Evolutionary conservation across 1,140 invertebrate genomes (phyloP).

Genomic region (Amyelois transitella): DNA sequence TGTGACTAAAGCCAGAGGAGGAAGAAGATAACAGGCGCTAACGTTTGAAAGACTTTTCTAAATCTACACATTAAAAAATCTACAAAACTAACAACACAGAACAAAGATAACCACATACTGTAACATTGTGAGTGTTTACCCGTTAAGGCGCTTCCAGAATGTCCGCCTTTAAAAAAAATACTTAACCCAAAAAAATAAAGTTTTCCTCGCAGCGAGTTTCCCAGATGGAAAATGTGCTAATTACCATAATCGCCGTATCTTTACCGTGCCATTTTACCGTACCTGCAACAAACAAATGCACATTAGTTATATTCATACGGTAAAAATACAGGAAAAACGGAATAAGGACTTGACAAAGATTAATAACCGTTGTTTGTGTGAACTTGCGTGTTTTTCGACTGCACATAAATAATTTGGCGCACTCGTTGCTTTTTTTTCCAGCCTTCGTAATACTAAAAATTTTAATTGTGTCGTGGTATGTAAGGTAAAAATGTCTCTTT

Average conservation of each 20-base stretch:
- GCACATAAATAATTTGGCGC: neutral
- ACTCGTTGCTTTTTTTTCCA: neutral
- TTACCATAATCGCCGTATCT: neutral
- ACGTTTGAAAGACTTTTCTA: too few species aligned
- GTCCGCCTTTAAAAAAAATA: neutral
- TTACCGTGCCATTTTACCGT: neutral
- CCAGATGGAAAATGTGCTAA: neutral
- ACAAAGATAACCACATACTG: neutral
- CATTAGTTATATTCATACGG: neutral
- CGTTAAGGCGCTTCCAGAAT: neutral
- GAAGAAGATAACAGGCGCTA: too few species aligned
- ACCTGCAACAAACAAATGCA: neutral
- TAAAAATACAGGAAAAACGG: neutral
- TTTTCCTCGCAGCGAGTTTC: neutral
- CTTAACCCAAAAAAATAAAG: neutral
- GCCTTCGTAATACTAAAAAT: too few species aligned
- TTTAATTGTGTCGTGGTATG: too few species aligned
- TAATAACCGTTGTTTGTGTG: neutral
- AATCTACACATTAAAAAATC: neutral
- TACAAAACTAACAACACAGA: neutral
- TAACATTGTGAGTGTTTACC: neutral
- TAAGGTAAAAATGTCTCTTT: too few species aligned
- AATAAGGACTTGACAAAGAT: neutral
- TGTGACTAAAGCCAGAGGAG: too few species aligned
- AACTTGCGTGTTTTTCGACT: neutral